Evolutionary conservation across 2,113 vertebrate genomes (phyloP).

Genomic region (Hystrix cristata): DNA sequence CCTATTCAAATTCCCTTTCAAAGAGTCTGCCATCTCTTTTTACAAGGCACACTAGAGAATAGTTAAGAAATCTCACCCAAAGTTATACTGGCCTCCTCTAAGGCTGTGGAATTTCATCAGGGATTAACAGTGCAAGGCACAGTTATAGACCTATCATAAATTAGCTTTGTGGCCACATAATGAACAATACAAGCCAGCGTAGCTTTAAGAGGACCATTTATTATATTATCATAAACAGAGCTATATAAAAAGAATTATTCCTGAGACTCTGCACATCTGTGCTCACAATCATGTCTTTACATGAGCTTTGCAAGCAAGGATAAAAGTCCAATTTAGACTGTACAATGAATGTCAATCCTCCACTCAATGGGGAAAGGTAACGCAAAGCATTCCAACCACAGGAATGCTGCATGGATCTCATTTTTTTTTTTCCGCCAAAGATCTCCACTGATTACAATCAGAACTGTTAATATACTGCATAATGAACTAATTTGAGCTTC

Average conservation of each 20-base stretch:
- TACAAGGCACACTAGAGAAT: neutral
- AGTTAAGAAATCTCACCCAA: constrained; percentile 21
- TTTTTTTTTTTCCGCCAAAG: constrained; percentile 51
- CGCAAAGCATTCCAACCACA: neutral
- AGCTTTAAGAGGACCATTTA: constrained; percentile 73
- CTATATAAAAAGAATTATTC: constrained; percentile 73
- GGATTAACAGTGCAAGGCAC: constrained; percentile 70
- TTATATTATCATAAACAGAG: constrained; percentile 76
- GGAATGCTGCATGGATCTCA: neutral
- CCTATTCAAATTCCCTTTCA: neutral
- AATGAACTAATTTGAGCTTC: constrained; percentile 1
- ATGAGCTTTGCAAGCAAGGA: constrained; percentile 71
- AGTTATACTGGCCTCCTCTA: neutral
- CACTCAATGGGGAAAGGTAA: neutral
- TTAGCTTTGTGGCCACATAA: constrained; percentile 70
- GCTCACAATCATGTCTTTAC: constrained; percentile 69
- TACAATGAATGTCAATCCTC: neutral
- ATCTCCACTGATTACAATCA: neutral
- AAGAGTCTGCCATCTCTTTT: neutral
- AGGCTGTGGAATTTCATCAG: constrained; percentile 39
- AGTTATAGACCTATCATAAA: constrained; percentile 72
- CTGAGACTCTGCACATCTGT: constrained; percentile 65
- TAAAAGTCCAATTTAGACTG: constrained; percentile 52
- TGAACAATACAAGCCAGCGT: constrained; percentile 63
- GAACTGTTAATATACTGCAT: neutral